phyloP scores from a whole-genome alignment of 2,888 invertebrate species.

The Cryptops parisi region DNA sequence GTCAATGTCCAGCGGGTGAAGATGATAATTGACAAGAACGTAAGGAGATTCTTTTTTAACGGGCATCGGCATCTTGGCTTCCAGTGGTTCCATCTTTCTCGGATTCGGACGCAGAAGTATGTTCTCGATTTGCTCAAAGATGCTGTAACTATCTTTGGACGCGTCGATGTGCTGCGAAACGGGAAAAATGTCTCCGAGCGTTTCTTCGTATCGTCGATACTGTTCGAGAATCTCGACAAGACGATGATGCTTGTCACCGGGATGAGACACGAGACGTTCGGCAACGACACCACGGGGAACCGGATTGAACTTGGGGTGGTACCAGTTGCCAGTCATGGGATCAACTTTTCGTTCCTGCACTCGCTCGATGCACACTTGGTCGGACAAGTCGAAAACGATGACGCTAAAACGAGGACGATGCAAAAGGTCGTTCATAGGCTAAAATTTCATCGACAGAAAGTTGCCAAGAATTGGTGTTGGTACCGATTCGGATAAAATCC shows the following conservation, averaged over 20 bases:
- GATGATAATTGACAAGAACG: slow-evolving; percentile 3
- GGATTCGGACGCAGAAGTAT: slow-evolving; percentile 9
- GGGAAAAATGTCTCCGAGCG: neutral
- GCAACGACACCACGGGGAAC: neutral
- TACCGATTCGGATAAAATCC: slow-evolving; percentile 7
- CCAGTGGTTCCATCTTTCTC: neutral
- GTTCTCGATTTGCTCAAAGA: slow-evolving; percentile 7
- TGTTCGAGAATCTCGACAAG: neutral
- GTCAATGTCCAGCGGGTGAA: slow-evolving; percentile 4
- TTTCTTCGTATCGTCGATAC: slow-evolving; percentile 2
- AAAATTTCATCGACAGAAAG: no score
- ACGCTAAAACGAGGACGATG: neutral
- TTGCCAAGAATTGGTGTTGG: no score
- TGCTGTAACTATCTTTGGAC: neutral
- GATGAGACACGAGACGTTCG: neutral
- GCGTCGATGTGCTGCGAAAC: slow-evolving; percentile 2
- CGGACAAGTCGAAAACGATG: neutral
- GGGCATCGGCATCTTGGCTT: neutral
- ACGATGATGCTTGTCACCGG: neutral
- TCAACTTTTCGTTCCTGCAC: slow-evolving; percentile 3
- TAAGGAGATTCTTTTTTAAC: neutral
- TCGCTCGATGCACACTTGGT: neutral
- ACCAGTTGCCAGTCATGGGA: slow-evolving; percentile 1
- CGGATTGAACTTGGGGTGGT: slow-evolving; percentile 1
- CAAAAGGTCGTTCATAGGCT: no score